A percentile compares a stretch with the other conserved stretches of the same genome.
Conservation (phyloP, 2,113 vertebrate species). For the Phrynocephalus versicolor region DNA sequence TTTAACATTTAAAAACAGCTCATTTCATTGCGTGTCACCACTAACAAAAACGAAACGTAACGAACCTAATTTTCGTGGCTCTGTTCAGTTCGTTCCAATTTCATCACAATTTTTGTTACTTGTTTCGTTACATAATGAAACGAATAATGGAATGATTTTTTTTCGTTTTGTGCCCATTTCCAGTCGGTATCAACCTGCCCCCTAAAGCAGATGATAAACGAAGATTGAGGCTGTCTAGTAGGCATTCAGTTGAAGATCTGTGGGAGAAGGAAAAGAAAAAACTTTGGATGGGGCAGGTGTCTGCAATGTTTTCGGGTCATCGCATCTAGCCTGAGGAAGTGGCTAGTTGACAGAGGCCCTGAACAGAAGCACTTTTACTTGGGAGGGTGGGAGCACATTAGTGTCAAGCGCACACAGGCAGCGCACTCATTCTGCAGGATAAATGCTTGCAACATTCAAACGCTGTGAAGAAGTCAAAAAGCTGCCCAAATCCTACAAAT, state of each 20-base stretch:
- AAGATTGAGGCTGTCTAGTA: background rate
- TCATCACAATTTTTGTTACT: too few species aligned
- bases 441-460: background rate
- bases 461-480: background rate
- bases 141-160: too few species aligned
- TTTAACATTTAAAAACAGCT: too few species aligned
- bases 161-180: too few species aligned
- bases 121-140: too few species aligned
- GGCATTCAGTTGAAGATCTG: background rate
- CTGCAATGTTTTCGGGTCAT: background rate
- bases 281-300: background rate
- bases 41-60: too few species aligned
- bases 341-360: background rate
- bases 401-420: too few species aligned
- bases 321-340: background rate
- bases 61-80: too few species aligned
- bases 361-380: background rate
- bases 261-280: background rate
- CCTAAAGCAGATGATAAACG: background rate
- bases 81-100: too few species aligned
- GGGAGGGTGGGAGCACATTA: too few species aligned
- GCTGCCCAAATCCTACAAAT: background rate
- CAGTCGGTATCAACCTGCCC: too few species aligned
- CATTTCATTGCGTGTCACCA: too few species aligned
- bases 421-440: background rate